Evolutionary conservation across 2,113 vertebrate species (phyloP), one percentile per base, ranked within the genome.

Genomic region (Thomomys bottae): DNA sequence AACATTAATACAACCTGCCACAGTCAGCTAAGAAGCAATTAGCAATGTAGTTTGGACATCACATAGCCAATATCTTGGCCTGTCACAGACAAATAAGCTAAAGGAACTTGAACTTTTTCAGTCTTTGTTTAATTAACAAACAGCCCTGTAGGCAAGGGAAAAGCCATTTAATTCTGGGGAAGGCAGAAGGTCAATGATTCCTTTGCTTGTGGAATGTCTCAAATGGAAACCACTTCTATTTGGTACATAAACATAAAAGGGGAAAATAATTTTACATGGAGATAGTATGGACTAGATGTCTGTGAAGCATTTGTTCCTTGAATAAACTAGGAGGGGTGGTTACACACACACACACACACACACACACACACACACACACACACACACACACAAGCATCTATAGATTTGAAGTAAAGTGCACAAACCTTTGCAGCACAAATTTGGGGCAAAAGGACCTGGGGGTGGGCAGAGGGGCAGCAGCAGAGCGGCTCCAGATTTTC

Each of bases 1-100:
- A 67, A 54, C 2, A 66, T 2, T 14, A 42, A 54, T 57, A 61
- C 6, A 90, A 32, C 17, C 20, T 45, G 88, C 34, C 40, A 34
- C 21, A 85, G 80, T 66, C 77, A 68, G 18, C 54, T 68, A 82
- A 82, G 42, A 76, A 64, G 64, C 64, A 91, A 63, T 77, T 67
- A 72, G 36, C 26, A 66, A 85, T 42, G 5, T 12, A 54, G 45
- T 17, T 79, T 81, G 36, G 34, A 79, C 3, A 77, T 8, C 57
- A 73, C 21, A 15, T 45, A 78, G 45, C 34, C 45, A 78, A 17
- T 11, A 40, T 76, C 67, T 59, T 66, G 54, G 4, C 26, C 28
- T 71, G 12, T 64, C 59, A 68, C 3, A 75, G 40, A 57, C 63
- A 90, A 84, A 36, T 83, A 84, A 94, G 17, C 71, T 11, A 68